A percentile compares a stretch with the other conserved stretches of the same genome.
phyloP scores from a whole-genome alignment of 1,140 invertebrate species.

The honey bee (Apis mellifera) region DNA sequence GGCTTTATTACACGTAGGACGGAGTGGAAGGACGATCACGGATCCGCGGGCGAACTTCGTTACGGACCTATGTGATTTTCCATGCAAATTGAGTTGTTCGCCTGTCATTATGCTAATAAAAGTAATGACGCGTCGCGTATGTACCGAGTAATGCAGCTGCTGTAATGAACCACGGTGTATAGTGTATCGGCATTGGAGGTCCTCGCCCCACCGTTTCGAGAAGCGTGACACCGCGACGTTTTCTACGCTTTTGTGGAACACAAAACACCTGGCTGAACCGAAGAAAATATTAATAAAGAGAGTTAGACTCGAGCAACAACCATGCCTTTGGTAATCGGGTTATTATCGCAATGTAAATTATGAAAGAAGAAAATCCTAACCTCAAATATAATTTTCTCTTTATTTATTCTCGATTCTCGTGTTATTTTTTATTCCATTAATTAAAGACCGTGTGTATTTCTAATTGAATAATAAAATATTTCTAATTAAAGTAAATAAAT shows the following conservation, averaged over 20 bases:
- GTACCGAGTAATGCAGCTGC: conserved; percentile 66
- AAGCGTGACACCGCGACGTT: conserved; percentile 49
- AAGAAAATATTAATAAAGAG: conserved; percentile 18
- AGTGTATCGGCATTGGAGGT: conserved; percentile 48
- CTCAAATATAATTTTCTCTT: no score
- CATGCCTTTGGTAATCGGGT: no score
- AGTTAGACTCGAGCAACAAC: no score
- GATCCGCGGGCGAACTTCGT: conserved; percentile 65
- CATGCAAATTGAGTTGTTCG: conserved; percentile 77
- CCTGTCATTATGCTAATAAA: conserved; percentile 77
- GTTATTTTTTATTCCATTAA: no score
- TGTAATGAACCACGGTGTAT: conserved; percentile 61
- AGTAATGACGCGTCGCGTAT: conserved; percentile 70
- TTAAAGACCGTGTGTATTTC: no score
- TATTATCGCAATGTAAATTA: no score
- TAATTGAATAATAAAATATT: no score
- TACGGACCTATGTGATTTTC: conserved; percentile 70
- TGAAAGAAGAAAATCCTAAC: no score
- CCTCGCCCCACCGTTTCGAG: conserved; percentile 42
- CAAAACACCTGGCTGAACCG: conserved; percentile 40
- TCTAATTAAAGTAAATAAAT: no score
- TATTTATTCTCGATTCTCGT: no score
- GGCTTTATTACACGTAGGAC: conserved; percentile 27
- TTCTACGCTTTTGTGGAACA: conserved; percentile 19
- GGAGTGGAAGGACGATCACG: conserved; percentile 36